A percentile compares a stretch with the other conserved stretches of the same genome.
Evolutionary conservation across 2,888 invertebrate species (phyloP).

Genomic region (Agriopis leucophaearia): DNA sequence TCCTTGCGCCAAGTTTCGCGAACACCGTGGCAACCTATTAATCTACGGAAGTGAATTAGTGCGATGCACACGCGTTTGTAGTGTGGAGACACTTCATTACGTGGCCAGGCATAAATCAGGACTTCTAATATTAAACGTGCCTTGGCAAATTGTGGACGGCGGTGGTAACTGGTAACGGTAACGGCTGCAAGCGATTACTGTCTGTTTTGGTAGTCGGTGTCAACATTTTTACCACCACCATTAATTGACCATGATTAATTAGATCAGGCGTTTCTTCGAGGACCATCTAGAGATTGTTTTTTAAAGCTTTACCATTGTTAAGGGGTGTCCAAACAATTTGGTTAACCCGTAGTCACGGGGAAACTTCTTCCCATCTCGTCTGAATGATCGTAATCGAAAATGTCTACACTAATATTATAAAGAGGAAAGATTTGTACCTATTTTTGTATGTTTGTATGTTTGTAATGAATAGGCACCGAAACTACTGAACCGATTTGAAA

Average conservation of each 20-base stretch:
- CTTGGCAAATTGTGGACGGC: conserved; percentile 79
- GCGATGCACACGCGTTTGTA: conserved; percentile 81
- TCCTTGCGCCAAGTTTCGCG: conserved; percentile 38
- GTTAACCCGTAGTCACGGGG: too few relatives aligned
- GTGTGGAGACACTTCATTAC: conserved; percentile 85
- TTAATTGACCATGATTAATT: not conserved
- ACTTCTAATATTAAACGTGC: conserved; percentile 87
- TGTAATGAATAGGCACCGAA: too few relatives aligned
- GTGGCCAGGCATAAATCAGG: conserved; percentile 84
- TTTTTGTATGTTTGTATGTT: too few relatives aligned
- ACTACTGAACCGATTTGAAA: too few relatives aligned
- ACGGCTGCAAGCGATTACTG: conserved; percentile 35
- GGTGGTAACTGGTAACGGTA: conserved; percentile 29
- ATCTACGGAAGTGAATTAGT: conserved; percentile 82
- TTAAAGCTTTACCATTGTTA: too few relatives aligned
- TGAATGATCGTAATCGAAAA: too few relatives aligned
- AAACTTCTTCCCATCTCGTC: too few relatives aligned
- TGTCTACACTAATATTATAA: too few relatives aligned
- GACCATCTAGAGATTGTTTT: too few relatives aligned
- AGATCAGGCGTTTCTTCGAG: too few relatives aligned
- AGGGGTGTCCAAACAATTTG: too few relatives aligned
- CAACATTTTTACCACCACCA: not conserved
- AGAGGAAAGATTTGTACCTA: too few relatives aligned
- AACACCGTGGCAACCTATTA: conserved; percentile 60
- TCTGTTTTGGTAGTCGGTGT: conserved; percentile 10